These are phyloP conservation scores for Ammospiza nelsoni DNA, from an alignment of 2,113 vertebrate genomes.

Conservation along the genomic window DNA sequence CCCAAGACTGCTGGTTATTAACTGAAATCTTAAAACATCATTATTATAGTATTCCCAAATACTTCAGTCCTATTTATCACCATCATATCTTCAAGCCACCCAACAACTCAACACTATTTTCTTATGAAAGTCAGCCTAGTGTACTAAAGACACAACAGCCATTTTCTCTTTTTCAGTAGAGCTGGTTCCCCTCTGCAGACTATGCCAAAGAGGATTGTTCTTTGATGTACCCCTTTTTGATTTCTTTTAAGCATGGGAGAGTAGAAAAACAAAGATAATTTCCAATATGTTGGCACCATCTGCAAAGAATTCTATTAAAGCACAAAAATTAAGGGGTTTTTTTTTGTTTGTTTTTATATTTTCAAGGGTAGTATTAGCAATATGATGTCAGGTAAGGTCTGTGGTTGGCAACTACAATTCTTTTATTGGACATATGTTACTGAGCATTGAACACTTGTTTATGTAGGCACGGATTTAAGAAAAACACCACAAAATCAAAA, in stretches of 20 bases:
- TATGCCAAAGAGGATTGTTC: background rate
- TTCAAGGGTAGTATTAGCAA: background rate
- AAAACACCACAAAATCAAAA: constrained; percentile 53
- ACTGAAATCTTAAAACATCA: background rate
- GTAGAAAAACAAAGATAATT: background rate
- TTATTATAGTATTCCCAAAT: background rate
- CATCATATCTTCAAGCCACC: background rate
- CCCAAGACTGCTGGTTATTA: background rate
- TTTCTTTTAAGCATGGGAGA: background rate
- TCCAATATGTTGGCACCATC: background rate
- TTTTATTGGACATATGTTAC: constrained; percentile 62
- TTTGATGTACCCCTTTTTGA: background rate
- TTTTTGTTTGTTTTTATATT: background rate
- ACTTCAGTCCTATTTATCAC: background rate
- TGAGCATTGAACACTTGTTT: constrained; percentile 44
- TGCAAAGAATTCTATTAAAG: background rate
- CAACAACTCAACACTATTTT: background rate
- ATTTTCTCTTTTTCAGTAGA: background rate
- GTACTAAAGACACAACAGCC: background rate
- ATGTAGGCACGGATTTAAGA: constrained; percentile 43
- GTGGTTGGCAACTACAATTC: constrained; percentile 38
- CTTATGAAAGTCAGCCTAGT: background rate
- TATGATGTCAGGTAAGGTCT: constrained; percentile 9
- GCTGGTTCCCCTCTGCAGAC: constrained; percentile 7
- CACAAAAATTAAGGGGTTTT: background rate